Percentiles rank a stretch among this genome's conserved stretches.
phyloP scores from a whole-genome alignment of 1,140 invertebrate species.

The Tachypleus tridentatus region DNA sequence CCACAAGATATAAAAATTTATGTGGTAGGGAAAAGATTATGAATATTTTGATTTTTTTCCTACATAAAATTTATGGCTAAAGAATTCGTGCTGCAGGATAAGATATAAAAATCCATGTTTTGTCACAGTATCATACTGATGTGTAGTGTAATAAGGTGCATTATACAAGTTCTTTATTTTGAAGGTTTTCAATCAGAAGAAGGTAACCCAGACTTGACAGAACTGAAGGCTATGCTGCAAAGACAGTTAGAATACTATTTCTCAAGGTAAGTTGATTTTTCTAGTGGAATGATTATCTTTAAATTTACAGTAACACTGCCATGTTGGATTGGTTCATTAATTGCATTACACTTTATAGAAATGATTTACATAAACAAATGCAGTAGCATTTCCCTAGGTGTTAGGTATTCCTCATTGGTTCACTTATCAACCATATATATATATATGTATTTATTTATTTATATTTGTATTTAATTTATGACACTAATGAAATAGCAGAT shows the following conservation, averaged over 20 bases:
- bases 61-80: no score
- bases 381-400: background rate
- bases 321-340: constrained; percentile 3
- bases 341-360: background rate
- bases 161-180: no score
- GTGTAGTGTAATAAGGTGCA: no score
- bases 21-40: no score
- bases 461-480: background rate
- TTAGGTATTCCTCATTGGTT: background rate
- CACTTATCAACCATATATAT: background rate
- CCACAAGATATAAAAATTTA: no score
- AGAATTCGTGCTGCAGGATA: no score
- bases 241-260: constrained; percentile 81
- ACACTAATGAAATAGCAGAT: no score
- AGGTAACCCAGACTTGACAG: constrained; percentile 30
- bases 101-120: no score
- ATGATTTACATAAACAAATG: background rate
- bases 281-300: constrained; percentile 5
- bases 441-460: background rate
- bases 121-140: no score
- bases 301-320: background rate
- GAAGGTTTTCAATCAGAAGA: no score
- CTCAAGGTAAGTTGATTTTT: constrained; percentile 47
- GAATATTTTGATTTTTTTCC: no score
- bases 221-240: constrained; percentile 63